Evolutionary conservation across 2,113 vertebrate species (phyloP), one percentile per base, ranked within the genome.

Genomic region (Orientallactaga bullata): DNA sequence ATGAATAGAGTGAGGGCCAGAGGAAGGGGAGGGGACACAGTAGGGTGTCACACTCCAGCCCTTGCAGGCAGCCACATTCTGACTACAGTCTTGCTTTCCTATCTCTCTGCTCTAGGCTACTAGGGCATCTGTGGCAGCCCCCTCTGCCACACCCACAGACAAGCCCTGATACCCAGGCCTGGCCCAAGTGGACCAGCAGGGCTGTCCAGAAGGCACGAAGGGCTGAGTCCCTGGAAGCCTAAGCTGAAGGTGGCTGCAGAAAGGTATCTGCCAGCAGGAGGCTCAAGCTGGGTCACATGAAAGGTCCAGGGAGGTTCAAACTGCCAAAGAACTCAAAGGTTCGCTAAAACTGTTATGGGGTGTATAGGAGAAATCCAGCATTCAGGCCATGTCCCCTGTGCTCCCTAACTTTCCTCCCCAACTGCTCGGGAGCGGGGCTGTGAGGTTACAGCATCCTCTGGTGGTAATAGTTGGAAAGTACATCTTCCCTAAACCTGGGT

Each of bases 381-480:
- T 15, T 55, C 55, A 55, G 55, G 55, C 18, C 1, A 4, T 16
- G 24, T 26, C 32, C 28, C 37, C 16, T 10, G 12, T 32, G 32
- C 47, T 80, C 30, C 7, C 2, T 0, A 58, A 18, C 32, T 11
- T 66, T 18, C 63, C 47, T 60, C 60, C 32, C 0, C 23, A 60
- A 12, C 4, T 37, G 2, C 35, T 6, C 8, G 21, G 21, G 1
- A 30, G n/a, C n/a, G 4, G 10, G 2, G 0, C 28, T 47, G 37
- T 76, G 42, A 77, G 28, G 79, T 39, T 32, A 42, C 77, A 74
- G 65, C 26, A 0, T 47, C 58, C 51, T 30, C 76, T 65, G n/a
- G 84, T 78, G 92, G 90, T 65, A 35, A 16, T 13, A 24, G 21
- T 2, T 26, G 55, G 51, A 72, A 89, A 86, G 35, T 26, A 68